Evolutionary conservation across 2,888 invertebrate genomes (phyloP), one percentile per base, ranked within the genome.

Genomic region (Siphlonurus alternatus): DNA sequence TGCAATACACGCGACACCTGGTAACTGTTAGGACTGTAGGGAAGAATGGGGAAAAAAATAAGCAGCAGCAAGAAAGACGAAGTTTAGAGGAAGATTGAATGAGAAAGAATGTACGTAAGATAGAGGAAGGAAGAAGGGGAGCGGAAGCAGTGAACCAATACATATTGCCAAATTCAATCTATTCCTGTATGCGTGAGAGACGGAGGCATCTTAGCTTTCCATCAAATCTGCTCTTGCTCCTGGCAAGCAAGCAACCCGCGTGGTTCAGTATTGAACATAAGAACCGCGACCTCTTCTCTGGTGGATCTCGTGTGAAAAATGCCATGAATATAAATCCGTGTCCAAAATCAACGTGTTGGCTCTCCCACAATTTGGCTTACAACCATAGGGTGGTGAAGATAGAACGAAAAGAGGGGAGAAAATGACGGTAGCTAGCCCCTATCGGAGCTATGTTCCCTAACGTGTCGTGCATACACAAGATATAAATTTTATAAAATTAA

Each of bases 131-230:
- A 7, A 22, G n/a, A 56, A 56, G 20, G 56, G n/a, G n/a, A n/a
- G 38, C 38, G 38, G 38, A 38, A 38, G 38, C 38, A 56, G 5
- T 56, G 56, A 56, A 56, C 56, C 56, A 56, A 56, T 56, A 56
- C 56, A 56, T 56, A 56, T 56, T 56, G 56, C 56, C 56, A 56
- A 56, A 56, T 56, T 56, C 56, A 56, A 56, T 56, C 56, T 56
- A 56, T 56, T 22, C 56, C n/a, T 56, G 56, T 22, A 56, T 22
- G 56, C 56, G n/a, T 22, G 56, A n/a, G 22, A 56, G 38, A 38
- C 5, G 15, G 38, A 38, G 15, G 38, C 7, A 38, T 5, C 5
- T 10, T 15, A 38, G 38, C 38, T 38, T 38, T 38, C 38, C 38
- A 38, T 38, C 38, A 38, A 38, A 38, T 15, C 15, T 38, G n/a